Percentiles rank a stretch among this genome's conserved stretches.
phyloP scores from a whole-genome alignment of 2,113 vertebrate genomes.

The Prinia subflava region DNA sequence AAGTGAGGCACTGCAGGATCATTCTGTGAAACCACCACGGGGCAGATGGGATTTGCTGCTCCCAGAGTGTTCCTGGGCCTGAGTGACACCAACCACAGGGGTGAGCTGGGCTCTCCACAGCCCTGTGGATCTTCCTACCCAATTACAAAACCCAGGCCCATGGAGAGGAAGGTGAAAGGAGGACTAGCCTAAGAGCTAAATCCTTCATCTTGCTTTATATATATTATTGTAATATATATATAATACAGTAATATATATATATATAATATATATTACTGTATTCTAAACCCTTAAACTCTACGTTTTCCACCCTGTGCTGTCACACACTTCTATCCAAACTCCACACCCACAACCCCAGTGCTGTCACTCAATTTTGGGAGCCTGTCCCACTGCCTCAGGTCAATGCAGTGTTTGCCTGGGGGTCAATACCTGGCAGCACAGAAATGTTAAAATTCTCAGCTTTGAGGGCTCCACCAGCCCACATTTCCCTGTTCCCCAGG shows the following conservation, averaged over 20 bases:
- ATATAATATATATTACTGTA: no score
- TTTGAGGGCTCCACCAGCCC: neutral
- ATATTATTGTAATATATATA: no score
- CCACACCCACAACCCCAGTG: neutral
- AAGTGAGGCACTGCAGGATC: neutral
- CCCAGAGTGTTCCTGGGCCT: neutral
- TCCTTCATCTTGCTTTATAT: neutral
- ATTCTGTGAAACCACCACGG: neutral
- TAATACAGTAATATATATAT: no score
- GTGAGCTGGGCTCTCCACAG: neutral
- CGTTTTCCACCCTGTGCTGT: neutral
- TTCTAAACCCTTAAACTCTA: neutral
- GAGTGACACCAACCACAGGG: neutral
- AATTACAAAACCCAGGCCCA: neutral
- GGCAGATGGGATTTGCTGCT: neutral
- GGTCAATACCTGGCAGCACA: neutral
- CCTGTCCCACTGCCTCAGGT: neutral
- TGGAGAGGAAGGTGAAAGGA: neutral
- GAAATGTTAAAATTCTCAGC: neutral
- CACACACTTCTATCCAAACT: neutral
- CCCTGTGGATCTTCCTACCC: neutral
- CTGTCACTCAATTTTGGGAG: neutral
- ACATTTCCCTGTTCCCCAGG: neutral
- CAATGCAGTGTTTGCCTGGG: neutral
- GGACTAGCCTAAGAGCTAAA: neutral